These are phyloP conservation scores for Drosophila chauvacae DNA, from an alignment of 1,140 invertebrate species.

Conservation along the genomic window DNA sequence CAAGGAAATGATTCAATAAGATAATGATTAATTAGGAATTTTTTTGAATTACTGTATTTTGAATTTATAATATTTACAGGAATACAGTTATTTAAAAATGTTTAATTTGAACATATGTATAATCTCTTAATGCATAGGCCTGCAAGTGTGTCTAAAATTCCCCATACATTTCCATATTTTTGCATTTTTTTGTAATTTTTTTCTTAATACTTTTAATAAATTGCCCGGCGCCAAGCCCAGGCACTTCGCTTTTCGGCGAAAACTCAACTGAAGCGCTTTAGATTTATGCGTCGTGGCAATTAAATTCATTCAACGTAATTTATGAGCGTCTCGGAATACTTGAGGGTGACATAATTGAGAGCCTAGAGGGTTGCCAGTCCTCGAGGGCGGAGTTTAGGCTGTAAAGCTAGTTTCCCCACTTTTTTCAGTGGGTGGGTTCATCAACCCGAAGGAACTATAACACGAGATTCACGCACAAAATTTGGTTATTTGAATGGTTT, in stretches of 20 bases:
- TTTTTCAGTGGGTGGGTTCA: slow-evolving; percentile 40
- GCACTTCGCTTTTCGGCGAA: slow-evolving; percentile 69
- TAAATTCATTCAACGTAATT: slow-evolving; percentile 80
- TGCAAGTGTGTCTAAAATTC: slow-evolving; percentile 13
- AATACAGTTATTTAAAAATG: too few relatives aligned
- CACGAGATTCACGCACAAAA: slow-evolving; percentile 49
- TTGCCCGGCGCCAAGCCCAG: slow-evolving; percentile 72
- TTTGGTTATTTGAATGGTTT: slow-evolving; percentile 34
- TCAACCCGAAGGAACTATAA: slow-evolving; percentile 56
- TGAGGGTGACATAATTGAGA: slow-evolving; percentile 75
- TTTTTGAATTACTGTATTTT: too few relatives aligned
- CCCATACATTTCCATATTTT: slow-evolving; percentile 6
- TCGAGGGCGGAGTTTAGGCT: slow-evolving; percentile 1
- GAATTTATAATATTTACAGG: too few relatives aligned
- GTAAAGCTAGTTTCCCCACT: not conserved
- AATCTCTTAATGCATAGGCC: too few relatives aligned
- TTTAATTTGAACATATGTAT: too few relatives aligned
- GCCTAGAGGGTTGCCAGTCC: slow-evolving; percentile 14
- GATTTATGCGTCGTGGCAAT: slow-evolving; percentile 77
- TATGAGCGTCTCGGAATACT: slow-evolving; percentile 62
- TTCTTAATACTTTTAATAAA: slow-evolving; percentile 73
- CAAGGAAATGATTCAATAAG: not conserved
- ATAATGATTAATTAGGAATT: too few relatives aligned
- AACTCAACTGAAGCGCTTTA: slow-evolving; percentile 79
- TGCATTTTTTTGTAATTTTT: slow-evolving; percentile 33